Conservation (phyloP, 1,140 invertebrate genomes). For the Drosophila nasuta region DNA sequence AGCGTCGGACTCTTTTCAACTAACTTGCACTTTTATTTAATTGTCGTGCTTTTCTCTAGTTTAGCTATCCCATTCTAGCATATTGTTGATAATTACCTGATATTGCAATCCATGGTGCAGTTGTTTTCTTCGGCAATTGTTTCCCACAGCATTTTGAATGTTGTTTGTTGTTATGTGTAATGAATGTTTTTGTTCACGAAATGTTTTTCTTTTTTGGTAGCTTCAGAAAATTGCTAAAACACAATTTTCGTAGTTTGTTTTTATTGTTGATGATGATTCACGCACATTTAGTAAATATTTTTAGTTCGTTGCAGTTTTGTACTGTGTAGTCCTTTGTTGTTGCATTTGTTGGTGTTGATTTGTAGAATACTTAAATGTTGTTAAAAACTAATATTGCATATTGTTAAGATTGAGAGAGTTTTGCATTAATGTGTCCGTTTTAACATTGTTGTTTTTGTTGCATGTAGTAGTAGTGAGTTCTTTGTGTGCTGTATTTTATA, state of each 20-base stretch:
- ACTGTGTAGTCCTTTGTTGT: conserved; percentile 61
- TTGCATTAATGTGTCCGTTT: conserved; percentile 67
- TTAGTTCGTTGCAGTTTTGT: conserved; percentile 48
- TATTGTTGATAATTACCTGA: conserved; percentile 73
- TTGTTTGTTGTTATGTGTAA: conserved; percentile 13
- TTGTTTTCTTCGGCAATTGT: conserved; percentile 76
- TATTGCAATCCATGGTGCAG: conserved; percentile 79
- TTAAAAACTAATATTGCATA: conserved; percentile 70
- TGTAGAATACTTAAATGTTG: conserved; percentile 23
- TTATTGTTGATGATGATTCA: conserved; percentile 36
- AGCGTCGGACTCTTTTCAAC: conserved; percentile 25
- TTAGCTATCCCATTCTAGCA: not conserved
- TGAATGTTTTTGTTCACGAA: conserved; percentile 7
- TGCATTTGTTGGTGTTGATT: conserved; percentile 40
- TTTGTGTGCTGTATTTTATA: conserved; percentile 49
- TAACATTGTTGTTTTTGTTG: conserved; percentile 60
- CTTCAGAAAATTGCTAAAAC: conserved; percentile 79
- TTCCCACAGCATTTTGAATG: conserved; percentile 82
- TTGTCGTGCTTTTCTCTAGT: conserved; percentile 20
- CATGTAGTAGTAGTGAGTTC: conserved; percentile 38
- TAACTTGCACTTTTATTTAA: conserved; percentile 65
- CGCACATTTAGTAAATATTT: conserved; percentile 64
- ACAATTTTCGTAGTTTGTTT: conserved; percentile 63
- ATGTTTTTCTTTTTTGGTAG: conserved; percentile 4
- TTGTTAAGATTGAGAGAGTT: conserved; percentile 25